Conservation (phyloP, 2,113 vertebrate species). For the Megalops atlanticus region DNA sequence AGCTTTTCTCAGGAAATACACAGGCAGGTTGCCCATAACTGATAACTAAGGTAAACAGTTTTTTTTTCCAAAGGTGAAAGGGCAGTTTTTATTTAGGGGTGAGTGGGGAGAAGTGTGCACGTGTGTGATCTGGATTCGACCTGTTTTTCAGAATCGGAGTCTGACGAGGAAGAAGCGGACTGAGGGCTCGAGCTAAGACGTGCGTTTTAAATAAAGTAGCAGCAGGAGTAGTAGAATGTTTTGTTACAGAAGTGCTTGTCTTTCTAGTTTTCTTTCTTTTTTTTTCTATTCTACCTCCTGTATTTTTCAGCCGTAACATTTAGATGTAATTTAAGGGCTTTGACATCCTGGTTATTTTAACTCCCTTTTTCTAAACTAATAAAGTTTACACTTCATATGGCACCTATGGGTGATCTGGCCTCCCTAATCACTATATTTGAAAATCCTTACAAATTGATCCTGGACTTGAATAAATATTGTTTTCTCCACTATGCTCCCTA, state of each 20-base stretch:
- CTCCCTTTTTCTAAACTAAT: slow-evolving; percentile 71
- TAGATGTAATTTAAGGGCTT: slow-evolving; percentile 82
- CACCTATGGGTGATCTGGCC: slow-evolving; percentile 28
- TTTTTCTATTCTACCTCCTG: slow-evolving; percentile 84
- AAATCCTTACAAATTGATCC: slow-evolving; percentile 32
- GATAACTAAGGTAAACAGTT: too few relatives aligned
- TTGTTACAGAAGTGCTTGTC: slow-evolving; percentile 63
- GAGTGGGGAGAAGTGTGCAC: background rate
- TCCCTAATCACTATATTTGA: slow-evolving; percentile 32
- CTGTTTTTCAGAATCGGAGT: slow-evolving; percentile 88
- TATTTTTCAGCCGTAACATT: slow-evolving; percentile 80
- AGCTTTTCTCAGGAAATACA: too few relatives aligned
- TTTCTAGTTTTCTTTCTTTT: slow-evolving; percentile 70
- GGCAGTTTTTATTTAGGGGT: background rate
- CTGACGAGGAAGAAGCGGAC: slow-evolving; percentile 94
- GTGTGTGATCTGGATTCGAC: slow-evolving; percentile 2
- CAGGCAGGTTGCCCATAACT: too few relatives aligned
- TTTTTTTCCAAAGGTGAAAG: too few relatives aligned
- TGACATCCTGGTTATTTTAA: slow-evolving; percentile 72
- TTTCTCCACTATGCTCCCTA: slow-evolving; percentile 28
- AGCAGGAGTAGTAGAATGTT: slow-evolving; percentile 79
- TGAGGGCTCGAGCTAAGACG: slow-evolving; percentile 67
- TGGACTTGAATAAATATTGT: slow-evolving; percentile 8
- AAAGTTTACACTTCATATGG: slow-evolving; percentile 62
- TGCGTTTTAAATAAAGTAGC: slow-evolving; percentile 77